Conservation (phyloP, 2,888 invertebrate species). For the Meiosimyza platycephala region DNA sequence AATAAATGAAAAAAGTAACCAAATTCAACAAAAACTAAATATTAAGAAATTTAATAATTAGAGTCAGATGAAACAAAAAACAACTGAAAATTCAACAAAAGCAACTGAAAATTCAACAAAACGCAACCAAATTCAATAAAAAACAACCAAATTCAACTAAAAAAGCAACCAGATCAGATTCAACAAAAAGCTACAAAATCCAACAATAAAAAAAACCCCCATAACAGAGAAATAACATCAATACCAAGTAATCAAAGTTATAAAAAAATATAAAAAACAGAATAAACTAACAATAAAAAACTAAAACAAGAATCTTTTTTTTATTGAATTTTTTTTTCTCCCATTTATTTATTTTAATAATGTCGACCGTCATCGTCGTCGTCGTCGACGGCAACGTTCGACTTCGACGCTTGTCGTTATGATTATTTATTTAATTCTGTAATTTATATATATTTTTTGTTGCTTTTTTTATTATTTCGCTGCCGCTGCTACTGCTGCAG, state of each 20-base stretch:
- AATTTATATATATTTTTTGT: background rate
- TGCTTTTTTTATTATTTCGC: background rate
- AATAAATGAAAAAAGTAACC: no score
- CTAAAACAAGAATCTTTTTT: no score
- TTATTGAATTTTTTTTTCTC: background rate
- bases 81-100: no score
- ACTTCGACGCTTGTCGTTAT: conserved; percentile 4
- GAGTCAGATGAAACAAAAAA: no score
- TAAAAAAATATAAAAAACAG: conserved; percentile 13
- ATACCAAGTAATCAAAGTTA: background rate
- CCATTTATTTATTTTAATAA: conserved; percentile 12
- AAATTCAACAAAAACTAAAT: no score
- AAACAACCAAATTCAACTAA: conserved; percentile 8
- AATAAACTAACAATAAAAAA: conserved; percentile 1
- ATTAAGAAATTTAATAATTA: no score
- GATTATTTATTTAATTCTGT: conserved; percentile 23
- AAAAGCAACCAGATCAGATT: background rate
- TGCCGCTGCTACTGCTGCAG: conserved; percentile 7
- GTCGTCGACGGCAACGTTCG: background rate
- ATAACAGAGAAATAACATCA: background rate
- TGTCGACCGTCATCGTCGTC: conserved; percentile 12
- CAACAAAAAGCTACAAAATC: background rate
- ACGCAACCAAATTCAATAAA: background rate
- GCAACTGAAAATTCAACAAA: no score
- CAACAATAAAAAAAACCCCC: background rate